Conservation (phyloP, 2,888 invertebrate species). For the Macrophya alboannulata region DNA sequence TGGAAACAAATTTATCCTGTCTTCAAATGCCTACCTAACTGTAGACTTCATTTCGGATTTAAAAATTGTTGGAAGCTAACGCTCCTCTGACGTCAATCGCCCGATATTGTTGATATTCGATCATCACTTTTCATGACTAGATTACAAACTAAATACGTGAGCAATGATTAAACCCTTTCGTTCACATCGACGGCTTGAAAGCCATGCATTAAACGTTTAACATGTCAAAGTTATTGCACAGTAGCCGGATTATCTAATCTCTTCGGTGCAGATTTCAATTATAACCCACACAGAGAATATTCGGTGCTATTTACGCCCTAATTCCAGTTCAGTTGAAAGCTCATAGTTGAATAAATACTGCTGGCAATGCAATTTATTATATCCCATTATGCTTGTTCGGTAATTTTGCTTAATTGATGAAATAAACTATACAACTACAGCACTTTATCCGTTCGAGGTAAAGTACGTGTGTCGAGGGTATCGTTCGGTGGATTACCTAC, state of each 20-base stretch:
- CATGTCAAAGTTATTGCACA: neutral
- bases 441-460: neutral
- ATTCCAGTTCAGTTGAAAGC: neutral
- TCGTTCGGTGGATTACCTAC: constrained; percentile 2
- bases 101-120: neutral
- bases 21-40: neutral
- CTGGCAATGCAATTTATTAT: neutral
- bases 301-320: constrained; percentile 2
- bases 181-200: neutral
- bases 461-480: neutral
- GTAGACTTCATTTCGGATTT: neutral
- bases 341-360: neutral
- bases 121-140: neutral
- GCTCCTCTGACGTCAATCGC: neutral
- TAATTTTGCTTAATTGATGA: neutral
- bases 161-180: neutral
- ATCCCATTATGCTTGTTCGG: neutral
- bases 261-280: neutral
- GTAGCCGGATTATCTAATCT: neutral
- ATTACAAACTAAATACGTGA: neutral
- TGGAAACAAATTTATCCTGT: neutral
- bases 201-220: neutral
- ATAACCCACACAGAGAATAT: neutral
- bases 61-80: neutral
- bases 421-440: neutral